A percentile compares a stretch with the other conserved stretches of the same genome.
Evolutionary conservation across 2,888 invertebrate genomes (phyloP).

Genomic region (Hoplodrina blanda): DNA sequence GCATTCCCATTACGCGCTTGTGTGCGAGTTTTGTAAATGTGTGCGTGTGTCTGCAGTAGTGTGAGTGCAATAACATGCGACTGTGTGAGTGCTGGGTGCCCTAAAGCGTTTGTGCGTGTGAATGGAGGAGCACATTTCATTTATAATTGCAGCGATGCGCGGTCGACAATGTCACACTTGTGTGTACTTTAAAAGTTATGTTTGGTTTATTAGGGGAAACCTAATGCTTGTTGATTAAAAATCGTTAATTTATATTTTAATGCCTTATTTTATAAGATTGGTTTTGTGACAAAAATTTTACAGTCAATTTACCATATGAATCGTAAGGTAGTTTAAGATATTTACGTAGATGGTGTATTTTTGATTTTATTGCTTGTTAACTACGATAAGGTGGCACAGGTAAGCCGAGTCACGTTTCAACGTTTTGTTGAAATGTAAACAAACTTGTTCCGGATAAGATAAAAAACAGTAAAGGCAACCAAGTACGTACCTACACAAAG

Average conservation of each 20-base stretch:
- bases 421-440: constrained; percentile 89
- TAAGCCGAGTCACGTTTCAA: constrained; percentile 87
- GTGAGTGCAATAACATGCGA: constrained; percentile 76
- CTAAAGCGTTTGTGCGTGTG: constrained; percentile 89
- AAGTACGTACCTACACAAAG: constrained; percentile 64
- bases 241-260: constrained; percentile 50
- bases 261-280: constrained; percentile 17
- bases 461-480: constrained; percentile 78
- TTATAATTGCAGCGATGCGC: constrained; percentile 90
- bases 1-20: constrained; percentile 84
- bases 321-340: constrained; percentile 48
- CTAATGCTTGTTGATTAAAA: constrained; percentile 60
- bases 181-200: constrained; percentile 79
- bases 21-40: constrained; percentile 76
- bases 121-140: constrained; percentile 90
- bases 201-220: constrained; percentile 76
- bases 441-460: constrained; percentile 90
- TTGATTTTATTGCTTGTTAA: constrained; percentile 86
- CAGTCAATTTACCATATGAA: constrained; percentile 38
- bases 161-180: constrained; percentile 86
- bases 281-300: constrained; percentile 7
- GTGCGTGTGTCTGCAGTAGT: constrained; percentile 75
- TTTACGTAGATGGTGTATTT: constrained; percentile 77
- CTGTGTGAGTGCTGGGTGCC: constrained; percentile 82
- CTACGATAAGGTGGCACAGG: constrained; percentile 86